These are phyloP conservation scores for Sebastolobus alascanus DNA, from an alignment of 2,797 vertebrate species.

Conservation along the genomic window DNA sequence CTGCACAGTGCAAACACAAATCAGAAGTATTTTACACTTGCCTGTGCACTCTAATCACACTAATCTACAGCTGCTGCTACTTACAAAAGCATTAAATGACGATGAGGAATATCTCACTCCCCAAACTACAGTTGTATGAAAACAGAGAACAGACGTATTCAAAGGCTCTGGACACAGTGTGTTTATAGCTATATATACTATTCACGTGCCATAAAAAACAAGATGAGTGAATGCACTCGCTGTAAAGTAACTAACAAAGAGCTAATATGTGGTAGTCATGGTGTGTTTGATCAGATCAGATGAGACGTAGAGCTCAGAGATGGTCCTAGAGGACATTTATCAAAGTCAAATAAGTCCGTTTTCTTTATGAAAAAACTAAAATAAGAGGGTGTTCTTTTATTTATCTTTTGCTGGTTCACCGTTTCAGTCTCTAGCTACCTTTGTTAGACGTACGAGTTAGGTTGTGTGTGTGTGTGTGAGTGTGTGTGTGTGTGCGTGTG, in stretches of 20 bases:
- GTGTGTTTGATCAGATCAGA: conserved; percentile 55
- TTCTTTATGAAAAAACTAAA: conserved; percentile 20
- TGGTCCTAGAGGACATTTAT: conserved; percentile 57
- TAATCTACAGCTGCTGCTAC: conserved; percentile 77
- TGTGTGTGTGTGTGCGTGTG: conserved; percentile 9
- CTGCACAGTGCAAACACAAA: conserved; percentile 73
- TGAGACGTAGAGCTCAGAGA: conserved; percentile 25
- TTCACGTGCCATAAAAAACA: conserved; percentile 83
- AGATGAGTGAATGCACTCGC: conserved; percentile 71
- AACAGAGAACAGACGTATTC: conserved; percentile 37
- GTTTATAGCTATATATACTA: conserved; percentile 72
- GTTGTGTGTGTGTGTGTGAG: conserved; percentile 30
- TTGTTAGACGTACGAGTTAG: conserved; percentile 50
- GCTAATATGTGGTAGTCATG: conserved; percentile 67
- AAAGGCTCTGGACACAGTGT: conserved; percentile 52
- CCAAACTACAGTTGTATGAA: conserved; percentile 54
- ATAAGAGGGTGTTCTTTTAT: conserved; percentile 26
- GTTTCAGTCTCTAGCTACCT: conserved; percentile 70
- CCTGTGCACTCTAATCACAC: conserved; percentile 57
- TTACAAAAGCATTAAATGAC: conserved; percentile 58
- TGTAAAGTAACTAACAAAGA: conserved; percentile 80
- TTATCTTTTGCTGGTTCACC: conserved; percentile 27
- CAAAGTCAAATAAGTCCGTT: conserved; percentile 28
- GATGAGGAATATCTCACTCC: conserved; percentile 59
- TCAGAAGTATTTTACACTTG: conserved; percentile 56